A percentile compares a stretch with the other conserved stretches of the same genome.
Conservation (phyloP, 2,113 vertebrate genomes). For the Mobula hypostoma region DNA sequence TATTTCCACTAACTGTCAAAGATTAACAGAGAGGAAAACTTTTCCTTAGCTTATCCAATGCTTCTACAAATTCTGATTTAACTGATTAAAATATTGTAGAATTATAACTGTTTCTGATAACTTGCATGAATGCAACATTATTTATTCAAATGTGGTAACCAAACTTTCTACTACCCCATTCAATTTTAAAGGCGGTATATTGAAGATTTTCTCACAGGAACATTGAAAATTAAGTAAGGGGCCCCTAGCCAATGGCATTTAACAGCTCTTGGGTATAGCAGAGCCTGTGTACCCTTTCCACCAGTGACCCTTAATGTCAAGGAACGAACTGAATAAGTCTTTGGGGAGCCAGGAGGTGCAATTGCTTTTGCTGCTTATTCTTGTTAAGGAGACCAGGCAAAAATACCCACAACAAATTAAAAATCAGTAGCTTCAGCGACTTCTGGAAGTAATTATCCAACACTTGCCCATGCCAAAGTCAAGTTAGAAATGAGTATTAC, state of each 20-base stretch:
- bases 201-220: not conserved
- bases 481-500: not conserved
- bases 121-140: not conserved
- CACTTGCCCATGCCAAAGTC: not conserved
- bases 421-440: constrained; percentile 3
- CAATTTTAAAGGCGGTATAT: not conserved
- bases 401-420: constrained; percentile 3
- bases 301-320: constrained; percentile 11
- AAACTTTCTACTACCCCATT: not conserved
- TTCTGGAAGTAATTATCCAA: constrained; percentile 24
- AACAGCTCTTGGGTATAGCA: not conserved
- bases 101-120: not conserved
- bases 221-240: not conserved
- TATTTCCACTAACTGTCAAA: not conserved
- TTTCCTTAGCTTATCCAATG: not conserved
- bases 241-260: not conserved
- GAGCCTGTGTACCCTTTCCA: not conserved
- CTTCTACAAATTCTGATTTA: not conserved
- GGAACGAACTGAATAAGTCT: not conserved
- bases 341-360: not conserved
- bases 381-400: not conserved
- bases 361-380: constrained; percentile 11
- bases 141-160: not conserved
- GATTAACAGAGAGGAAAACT: not conserved
- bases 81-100: not conserved